These are phyloP conservation scores for Euclidia mi DNA, from an alignment of 2,888 invertebrate species.

Conservation along the genomic window DNA sequence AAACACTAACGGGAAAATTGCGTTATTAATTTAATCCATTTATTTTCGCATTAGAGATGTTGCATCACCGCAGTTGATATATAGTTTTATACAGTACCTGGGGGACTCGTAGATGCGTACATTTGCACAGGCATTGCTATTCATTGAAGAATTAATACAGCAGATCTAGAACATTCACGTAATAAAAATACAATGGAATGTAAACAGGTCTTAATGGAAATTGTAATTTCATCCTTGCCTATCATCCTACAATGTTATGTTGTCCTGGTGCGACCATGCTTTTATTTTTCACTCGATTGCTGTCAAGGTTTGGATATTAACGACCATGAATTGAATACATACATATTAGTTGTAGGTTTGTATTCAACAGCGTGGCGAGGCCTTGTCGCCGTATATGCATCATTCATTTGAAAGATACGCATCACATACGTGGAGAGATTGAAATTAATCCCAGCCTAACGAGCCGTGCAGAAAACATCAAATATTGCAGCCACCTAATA, in stretches of 20 bases:
- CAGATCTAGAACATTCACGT: conserved; percentile 55
- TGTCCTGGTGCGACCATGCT: conserved; percentile 39
- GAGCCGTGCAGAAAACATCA: too few relatives aligned
- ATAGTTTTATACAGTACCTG: too few relatives aligned
- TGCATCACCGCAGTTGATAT: too few relatives aligned
- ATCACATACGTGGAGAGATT: conserved; percentile 24
- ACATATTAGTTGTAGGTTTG: conserved; percentile 42
- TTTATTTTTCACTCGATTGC: conserved; percentile 68
- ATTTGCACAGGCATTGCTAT: conserved; percentile 15
- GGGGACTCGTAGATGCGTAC: neutral
- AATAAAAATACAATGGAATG: conserved; percentile 61
- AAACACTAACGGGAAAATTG: too few relatives aligned
- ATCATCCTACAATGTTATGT: conserved; percentile 43
- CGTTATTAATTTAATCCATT: too few relatives aligned
- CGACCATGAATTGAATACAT: conserved; percentile 66
- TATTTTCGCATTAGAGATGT: too few relatives aligned
- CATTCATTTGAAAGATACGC: conserved; percentile 54
- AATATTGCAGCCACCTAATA: too few relatives aligned
- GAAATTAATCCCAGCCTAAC: neutral
- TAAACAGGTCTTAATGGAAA: conserved; percentile 70
- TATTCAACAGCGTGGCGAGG: conserved; percentile 52
- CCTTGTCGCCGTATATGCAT: conserved; percentile 61
- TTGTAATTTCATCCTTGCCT: conserved; percentile 71
- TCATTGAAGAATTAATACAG: conserved; percentile 34
- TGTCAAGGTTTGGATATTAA: conserved; percentile 78